Evolutionary conservation across 2,888 invertebrate genomes (phyloP).

Genomic region (Lasioglossum oenotherae): DNA sequence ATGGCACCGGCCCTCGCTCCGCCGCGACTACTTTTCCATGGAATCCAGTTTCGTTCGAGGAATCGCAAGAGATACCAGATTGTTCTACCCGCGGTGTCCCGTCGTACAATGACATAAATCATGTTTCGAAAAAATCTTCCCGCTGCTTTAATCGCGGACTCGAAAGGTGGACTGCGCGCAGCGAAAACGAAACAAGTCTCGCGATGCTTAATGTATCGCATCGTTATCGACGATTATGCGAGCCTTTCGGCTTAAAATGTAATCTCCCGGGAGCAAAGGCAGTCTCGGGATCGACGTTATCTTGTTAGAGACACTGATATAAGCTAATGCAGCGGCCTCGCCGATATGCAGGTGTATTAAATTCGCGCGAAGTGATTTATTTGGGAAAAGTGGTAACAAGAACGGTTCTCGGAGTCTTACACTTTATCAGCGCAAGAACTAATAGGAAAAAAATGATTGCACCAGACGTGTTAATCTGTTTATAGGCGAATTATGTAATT

Average conservation of each 20-base stretch:
- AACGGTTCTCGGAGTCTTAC: neutral
- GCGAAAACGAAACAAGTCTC: neutral
- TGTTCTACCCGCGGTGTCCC: neutral
- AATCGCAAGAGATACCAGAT: conserved; percentile 2
- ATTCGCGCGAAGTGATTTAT: neutral
- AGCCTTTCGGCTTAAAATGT: neutral
- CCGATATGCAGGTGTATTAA: neutral
- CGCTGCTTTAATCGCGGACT: neutral
- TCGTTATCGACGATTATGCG: neutral
- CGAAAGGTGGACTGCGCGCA: neutral
- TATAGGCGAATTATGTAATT: neutral
- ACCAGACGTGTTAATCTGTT: neutral
- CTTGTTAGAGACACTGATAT: neutral
- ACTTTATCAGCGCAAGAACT: too few species aligned
- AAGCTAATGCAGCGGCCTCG: neutral
- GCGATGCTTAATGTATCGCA: neutral
- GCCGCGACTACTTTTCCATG: neutral
- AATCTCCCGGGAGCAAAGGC: neutral
- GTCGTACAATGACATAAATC: neutral
- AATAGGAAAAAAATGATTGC: neutral
- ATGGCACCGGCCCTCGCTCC: neutral
- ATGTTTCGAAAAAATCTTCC: neutral
- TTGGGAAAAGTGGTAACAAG: neutral
- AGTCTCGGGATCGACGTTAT: neutral
- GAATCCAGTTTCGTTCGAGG: conserved; percentile 9